Base-by-base conservation (phyloP, 2,888 invertebrate genomes). In the Julus scandinavius region DNA sequence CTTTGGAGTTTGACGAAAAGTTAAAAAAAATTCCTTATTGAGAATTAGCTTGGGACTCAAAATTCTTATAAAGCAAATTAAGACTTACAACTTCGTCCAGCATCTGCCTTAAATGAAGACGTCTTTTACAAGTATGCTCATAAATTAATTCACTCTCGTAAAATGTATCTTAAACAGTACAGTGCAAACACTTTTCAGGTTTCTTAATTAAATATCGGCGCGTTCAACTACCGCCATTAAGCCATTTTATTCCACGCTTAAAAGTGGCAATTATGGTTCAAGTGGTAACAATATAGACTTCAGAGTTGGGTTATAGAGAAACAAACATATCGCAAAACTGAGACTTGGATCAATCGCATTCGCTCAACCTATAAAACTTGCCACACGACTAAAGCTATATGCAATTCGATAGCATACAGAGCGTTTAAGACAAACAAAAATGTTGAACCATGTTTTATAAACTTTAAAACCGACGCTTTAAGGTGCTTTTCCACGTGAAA, bases 121-220 rank as follows among this genome's bases (percentile, higher is more conserved):
- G 15, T 38, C 80, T 13, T 80, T 72, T 29, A 38, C 15, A 80
- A 80, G 80, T 38, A 80, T 15, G 80, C 38, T 7, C 80, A 80
- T 38, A 80, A 80, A 29, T 38, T 40, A 15, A 38, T 80, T 17
- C 20, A 7, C 80, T 29, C 80, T 38, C 38, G 38, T 38, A 80
- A 38, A 80, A 80, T 38, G 80, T 38, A 38, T 40, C 54, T 38
- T 80, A 15, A 4, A 38, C 13, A 11, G 4, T 29, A 40, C 13
- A 38, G 38, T 40, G 80, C 29, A 80, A 80, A 80, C 29, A 13
- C 80, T 40, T 80, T 80, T 80, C 80, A 80, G 80, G 80, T 38
- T 80, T 80, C 80, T 80, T 80, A 80, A 80, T 80, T 38, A 80
- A 80, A 80, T 80, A 80, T 38, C 80, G 80, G 80, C 38, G 38